Percentiles rank a stretch among this genome's conserved stretches.
Evolutionary conservation across 2,888 invertebrate species (phyloP).

Genomic region (Lysandra coridon): DNA sequence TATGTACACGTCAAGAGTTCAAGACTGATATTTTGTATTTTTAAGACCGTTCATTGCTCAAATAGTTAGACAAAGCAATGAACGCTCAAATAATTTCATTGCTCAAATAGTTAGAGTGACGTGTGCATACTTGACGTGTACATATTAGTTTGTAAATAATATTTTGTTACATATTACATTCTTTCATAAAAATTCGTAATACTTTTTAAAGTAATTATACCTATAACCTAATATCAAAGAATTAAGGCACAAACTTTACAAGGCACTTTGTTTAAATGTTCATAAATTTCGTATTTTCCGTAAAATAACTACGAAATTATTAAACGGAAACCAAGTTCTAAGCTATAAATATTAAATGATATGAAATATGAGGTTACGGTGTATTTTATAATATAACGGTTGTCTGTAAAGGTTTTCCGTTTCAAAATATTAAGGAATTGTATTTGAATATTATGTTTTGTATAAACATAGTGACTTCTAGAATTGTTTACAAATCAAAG

Average conservation of each 20-base stretch:
- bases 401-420: constrained; percentile 3
- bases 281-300: constrained; percentile 10
- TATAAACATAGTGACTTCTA: neutral
- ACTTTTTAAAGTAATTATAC: neutral
- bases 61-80: neutral
- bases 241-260: constrained; percentile 7
- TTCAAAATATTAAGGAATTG: neutral
- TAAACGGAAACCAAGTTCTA: constrained; percentile 20
- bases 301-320: constrained; percentile 22
- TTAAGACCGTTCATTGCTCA: no score
- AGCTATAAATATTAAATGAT: constrained; percentile 18
- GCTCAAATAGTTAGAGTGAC: no score
- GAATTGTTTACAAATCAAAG: neutral
- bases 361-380: constrained; percentile 20
- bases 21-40: no score
- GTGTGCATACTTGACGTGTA: neutral
- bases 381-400: neutral
- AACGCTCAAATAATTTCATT: no score
- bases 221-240: neutral
- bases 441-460: neutral
- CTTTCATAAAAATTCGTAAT: neutral
- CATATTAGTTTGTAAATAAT: neutral
- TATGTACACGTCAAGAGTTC: no score
- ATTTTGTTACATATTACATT: neutral
- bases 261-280: constrained; percentile 5